Base-by-base conservation (phyloP, 2,888 invertebrate genomes). In the Conchocele bisecta region DNA sequence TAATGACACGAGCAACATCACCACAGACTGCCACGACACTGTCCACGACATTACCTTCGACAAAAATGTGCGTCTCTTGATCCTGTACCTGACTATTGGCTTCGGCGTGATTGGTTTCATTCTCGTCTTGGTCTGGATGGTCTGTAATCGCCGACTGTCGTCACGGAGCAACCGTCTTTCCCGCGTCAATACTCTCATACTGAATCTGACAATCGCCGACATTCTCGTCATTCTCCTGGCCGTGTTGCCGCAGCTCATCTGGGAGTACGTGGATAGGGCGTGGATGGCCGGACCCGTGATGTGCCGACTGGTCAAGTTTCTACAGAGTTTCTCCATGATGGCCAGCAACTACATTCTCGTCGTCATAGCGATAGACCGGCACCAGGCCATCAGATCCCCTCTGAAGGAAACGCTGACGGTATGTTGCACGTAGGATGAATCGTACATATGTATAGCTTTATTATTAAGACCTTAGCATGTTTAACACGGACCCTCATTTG, bases 261-360 rank as follows among this genome's bases (percentile, higher is more conserved):
- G 90, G 90, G 89, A 90, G 63, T 83, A 88, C 65, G 77, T 82
- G 61, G 87, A 87, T 41, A 64, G 88, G 6, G 81, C 81, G 6
- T 91, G 91, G 91, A 53, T 81, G 20, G 87, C 89, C 0, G 91
- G 91, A 0, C 87, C 88, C 41, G 75, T 84, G 35, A 78, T 88
- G 83, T 91, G 91, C 70, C 85, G 87, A 57, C 67, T 89, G 22
- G 74, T 91, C 57, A 91, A 91, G 79, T 89, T 89, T 74, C 64
- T 86, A 3, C 90, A 90, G 77, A 89, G 88, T 35, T 89, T 89
- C 57, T 76, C 88, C 20, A 85, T 91, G 64, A 88, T 88, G 66
- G 82, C 88, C 48, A 90, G 90, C 71, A 89, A 88, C 41, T 89
- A 89, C 74, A 89, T 90, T 88, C 73, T 91, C 35, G 88, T 91